phyloP scores from a whole-genome alignment of 1,140 invertebrate species.

The Probaryconus sp. region DNA sequence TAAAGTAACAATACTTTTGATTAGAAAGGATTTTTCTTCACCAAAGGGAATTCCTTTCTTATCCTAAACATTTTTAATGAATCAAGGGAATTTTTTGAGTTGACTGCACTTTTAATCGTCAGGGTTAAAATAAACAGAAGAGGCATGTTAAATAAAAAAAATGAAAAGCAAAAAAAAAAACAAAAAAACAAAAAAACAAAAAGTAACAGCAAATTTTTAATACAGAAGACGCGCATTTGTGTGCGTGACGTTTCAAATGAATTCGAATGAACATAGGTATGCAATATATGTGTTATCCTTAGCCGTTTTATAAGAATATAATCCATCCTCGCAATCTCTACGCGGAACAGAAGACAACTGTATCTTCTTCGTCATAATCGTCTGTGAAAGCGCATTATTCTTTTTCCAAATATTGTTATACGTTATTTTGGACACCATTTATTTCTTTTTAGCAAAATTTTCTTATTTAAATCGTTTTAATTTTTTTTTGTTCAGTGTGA shows the following conservation, averaged over 20 bases:
- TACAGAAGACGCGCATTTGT: constrained; percentile 23
- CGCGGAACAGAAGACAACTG: constrained; percentile 63
- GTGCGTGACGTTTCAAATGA: constrained; percentile 35
- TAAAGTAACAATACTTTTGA: too few species aligned
- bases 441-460: constrained; percentile 1
- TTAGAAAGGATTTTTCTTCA: too few species aligned
- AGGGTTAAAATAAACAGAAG: constrained; percentile 1
- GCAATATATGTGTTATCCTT: constrained; percentile 75
- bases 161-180: constrained; percentile 11
- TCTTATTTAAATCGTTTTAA: too few species aligned
- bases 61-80: too few species aligned
- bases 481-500: too few species aligned
- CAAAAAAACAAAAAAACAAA: constrained; percentile 25
- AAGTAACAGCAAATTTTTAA: constrained; percentile 50
- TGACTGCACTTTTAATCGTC: too few species aligned
- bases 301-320: constrained; percentile 74
- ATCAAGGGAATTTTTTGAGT: too few species aligned
- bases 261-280: constrained; percentile 66
- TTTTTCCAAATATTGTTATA: constrained; percentile 23
- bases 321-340: constrained; percentile 64
- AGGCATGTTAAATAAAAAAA: neutral
- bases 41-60: too few species aligned
- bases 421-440: constrained; percentile 5
- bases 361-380: constrained; percentile 66
- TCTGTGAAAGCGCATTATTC: constrained; percentile 56